Conservation (phyloP, 1,140 invertebrate genomes). For the Nilaparvata lugens region DNA sequence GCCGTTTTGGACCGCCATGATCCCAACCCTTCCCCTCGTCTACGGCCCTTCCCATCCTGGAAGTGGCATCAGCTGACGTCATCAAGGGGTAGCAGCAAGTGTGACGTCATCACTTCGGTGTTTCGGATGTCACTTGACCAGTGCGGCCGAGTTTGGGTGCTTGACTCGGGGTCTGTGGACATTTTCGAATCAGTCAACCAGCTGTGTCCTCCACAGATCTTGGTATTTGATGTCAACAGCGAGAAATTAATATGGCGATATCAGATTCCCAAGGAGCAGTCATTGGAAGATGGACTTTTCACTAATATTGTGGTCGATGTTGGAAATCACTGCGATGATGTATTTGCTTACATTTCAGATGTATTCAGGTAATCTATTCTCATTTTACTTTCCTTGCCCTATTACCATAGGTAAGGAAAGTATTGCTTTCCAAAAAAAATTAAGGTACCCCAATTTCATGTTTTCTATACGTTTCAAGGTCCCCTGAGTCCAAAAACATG, state of each 20-base stretch:
- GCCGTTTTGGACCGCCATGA: constrained; percentile 28
- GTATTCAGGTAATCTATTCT: constrained; percentile 70
- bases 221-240: constrained; percentile 58
- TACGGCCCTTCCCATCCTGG: constrained; percentile 67
- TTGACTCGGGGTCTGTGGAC: constrained; percentile 67
- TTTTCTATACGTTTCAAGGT: too few relatives aligned
- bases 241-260: constrained; percentile 52
- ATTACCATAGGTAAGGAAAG: too few relatives aligned
- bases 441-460: too few relatives aligned
- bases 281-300: constrained; percentile 58
- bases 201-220: constrained; percentile 61
- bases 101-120: constrained; percentile 60
- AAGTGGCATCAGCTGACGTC: constrained; percentile 46
- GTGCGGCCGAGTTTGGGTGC: constrained; percentile 58
- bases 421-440: too few relatives aligned
- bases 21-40: constrained; percentile 45
- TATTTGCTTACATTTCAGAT: constrained; percentile 59
- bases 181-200: constrained; percentile 54
- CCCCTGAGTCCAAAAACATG: too few relatives aligned
- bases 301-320: constrained; percentile 65
- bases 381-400: too few relatives aligned
- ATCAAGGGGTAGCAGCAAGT: constrained; percentile 32
- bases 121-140: constrained; percentile 62
- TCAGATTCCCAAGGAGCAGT: constrained; percentile 42
- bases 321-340: constrained; percentile 48